These are phyloP conservation scores for Drosophila picticornis DNA, from an alignment of 2,888 invertebrate species.

Conservation along the genomic window DNA sequence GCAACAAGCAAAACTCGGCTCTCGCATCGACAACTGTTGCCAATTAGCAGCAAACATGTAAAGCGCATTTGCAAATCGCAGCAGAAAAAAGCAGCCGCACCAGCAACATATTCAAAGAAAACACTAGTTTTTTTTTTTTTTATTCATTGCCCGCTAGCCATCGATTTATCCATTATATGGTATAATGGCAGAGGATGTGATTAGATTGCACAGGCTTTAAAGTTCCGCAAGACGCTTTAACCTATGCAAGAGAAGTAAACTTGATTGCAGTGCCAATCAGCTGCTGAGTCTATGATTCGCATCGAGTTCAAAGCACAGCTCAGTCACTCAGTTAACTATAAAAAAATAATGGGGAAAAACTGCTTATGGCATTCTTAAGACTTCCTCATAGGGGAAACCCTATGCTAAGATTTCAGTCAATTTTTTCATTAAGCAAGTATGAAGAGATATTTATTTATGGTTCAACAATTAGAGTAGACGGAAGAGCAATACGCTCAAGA, in stretches of 20 bases:
- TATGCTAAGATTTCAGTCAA: neutral
- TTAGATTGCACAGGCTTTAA: conserved; percentile 32
- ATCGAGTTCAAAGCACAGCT: neutral
- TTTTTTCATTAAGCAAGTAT: neutral
- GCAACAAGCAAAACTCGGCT: neutral
- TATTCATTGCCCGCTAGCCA: conserved; percentile 14
- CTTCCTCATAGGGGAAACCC: neutral
- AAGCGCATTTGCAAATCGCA: conserved; percentile 74
- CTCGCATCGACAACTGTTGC: conserved; percentile 75
- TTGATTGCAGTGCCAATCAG: conserved; percentile 40
- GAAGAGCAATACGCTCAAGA: neutral
- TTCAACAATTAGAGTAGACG: neutral
- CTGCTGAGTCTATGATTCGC: neutral
- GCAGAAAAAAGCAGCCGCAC: conserved; percentile 4
- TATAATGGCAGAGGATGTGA: conserved; percentile 31
- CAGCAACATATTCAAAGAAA: conserved; percentile 1
- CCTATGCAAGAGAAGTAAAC: conserved; percentile 33
- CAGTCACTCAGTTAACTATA: neutral
- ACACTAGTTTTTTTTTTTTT: neutral
- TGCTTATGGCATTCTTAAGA: neutral
- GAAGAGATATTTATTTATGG: neutral
- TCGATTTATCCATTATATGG: conserved; percentile 24
- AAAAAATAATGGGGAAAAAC: neutral
- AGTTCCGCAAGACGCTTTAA: conserved; percentile 10
- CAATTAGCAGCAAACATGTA: conserved; percentile 80